Percentiles rank a stretch among this genome's conserved stretches.
These are phyloP conservation scores for Baronia brevicornis DNA, from an alignment of 2,888 invertebrate genomes.

Conservation along the genomic window DNA sequence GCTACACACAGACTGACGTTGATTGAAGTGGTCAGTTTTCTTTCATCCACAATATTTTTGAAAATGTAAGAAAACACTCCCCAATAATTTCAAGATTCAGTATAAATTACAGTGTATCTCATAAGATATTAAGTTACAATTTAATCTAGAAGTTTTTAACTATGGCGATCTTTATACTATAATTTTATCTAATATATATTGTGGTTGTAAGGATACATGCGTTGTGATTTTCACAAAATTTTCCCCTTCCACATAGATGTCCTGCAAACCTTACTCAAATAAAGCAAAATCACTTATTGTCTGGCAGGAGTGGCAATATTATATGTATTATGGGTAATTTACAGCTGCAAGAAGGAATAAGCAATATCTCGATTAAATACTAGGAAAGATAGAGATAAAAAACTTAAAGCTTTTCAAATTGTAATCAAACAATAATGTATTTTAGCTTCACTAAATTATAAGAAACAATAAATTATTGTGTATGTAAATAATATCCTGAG, in stretches of 20 bases:
- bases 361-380: slow-evolving; percentile 59
- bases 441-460: slow-evolving; percentile 76
- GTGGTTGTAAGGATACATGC: slow-evolving; percentile 81
- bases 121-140: slow-evolving; percentile 72
- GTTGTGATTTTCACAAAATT: slow-evolving; percentile 68
- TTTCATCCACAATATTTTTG: slow-evolving; percentile 74
- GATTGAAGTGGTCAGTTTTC: slow-evolving; percentile 67
- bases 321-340: slow-evolving; percentile 58
- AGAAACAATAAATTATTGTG: slow-evolving; percentile 76
- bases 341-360: slow-evolving; percentile 60
- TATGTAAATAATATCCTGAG: slow-evolving; percentile 71
- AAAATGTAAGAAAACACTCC: slow-evolving; percentile 56
- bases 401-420: slow-evolving; percentile 69
- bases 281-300: slow-evolving; percentile 27
- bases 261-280: slow-evolving; percentile 45
- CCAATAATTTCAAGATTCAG: slow-evolving; percentile 64
- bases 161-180: slow-evolving; percentile 77
- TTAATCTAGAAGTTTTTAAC: slow-evolving; percentile 69
- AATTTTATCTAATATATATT: slow-evolving; percentile 81
- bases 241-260: slow-evolving; percentile 52
- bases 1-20: slow-evolving; percentile 67
- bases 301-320: slow-evolving; percentile 52
- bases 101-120: slow-evolving; percentile 75
- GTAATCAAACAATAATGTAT: slow-evolving; percentile 72
- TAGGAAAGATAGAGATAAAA: slow-evolving; percentile 59